A percentile compares a stretch with the other conserved stretches of the same genome.
Conservation (phyloP, 2,888 invertebrate species). For the Sisyra nigra region DNA sequence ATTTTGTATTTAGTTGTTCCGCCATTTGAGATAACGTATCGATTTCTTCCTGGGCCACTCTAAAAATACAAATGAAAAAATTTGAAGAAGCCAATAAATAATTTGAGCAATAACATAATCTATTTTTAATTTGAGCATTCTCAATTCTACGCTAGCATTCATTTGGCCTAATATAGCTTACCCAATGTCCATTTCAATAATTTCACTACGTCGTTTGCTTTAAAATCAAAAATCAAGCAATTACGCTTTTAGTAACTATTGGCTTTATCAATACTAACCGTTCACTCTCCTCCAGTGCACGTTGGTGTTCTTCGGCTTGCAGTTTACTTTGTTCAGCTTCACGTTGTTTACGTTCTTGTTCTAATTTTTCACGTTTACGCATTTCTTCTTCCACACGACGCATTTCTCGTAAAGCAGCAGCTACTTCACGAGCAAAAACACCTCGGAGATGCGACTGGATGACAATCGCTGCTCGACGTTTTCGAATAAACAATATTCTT, state of each 20-base stretch:
- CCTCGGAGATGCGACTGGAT: slow-evolving; percentile 77
- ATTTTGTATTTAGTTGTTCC: slow-evolving; percentile 48
- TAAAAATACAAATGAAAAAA: slow-evolving; percentile 22
- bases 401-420: slow-evolving; percentile 76
- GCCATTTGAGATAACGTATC: slow-evolving; percentile 56
- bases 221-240: slow-evolving; percentile 17
- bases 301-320: slow-evolving; percentile 25
- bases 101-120: neutral
- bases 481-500: slow-evolving; percentile 61
- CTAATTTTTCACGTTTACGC: slow-evolving; percentile 56
- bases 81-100: neutral
- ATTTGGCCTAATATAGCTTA: slow-evolving; percentile 19
- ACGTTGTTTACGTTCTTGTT: slow-evolving; percentile 48
- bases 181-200: slow-evolving; percentile 33
- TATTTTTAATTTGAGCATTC: neutral
- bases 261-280: slow-evolving; percentile 28
- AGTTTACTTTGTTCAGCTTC: slow-evolving; percentile 34
- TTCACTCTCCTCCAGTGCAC: slow-evolving; percentile 45
- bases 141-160: neutral
- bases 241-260: slow-evolving; percentile 11
- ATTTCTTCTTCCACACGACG: slow-evolving; percentile 72
- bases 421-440: slow-evolving; percentile 80
- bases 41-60: slow-evolving; percentile 51
- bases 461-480: slow-evolving; percentile 69
- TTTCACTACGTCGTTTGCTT: slow-evolving; percentile 32